Base-by-base conservation (phyloP, 2,888 invertebrate genomes). In the Synergus japonicus region DNA sequence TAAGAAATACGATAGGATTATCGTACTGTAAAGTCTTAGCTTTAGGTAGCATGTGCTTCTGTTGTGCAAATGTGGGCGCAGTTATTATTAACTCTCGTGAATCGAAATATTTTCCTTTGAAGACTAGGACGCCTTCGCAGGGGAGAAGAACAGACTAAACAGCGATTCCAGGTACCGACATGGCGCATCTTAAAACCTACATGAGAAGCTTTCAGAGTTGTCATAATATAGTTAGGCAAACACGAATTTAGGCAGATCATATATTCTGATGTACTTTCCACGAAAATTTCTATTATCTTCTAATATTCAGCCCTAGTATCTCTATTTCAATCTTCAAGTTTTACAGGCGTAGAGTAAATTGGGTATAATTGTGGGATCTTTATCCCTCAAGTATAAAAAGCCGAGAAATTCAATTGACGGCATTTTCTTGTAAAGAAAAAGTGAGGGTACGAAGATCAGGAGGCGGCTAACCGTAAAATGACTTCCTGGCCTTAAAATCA, bases 141-240 rank as follows among this genome's bases (percentile, higher is more conserved):
- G 80, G 69, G 69, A 43, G 67, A 88, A 90, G 67, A 88, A 90
- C 89, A 89, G 88, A 89, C 87, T 86, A 87, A 90, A 89, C 89
- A 90, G 84, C 86, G 81, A 78, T 90, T 89, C 89, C 86, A 88
- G 88, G 90, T 90, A 90, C 80, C 85, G 84, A 49, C 58, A 76
- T 58, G 66, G 41, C 49, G 49, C 41, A 73, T 73, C 73, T 73
- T 54, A 29, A 15, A 73, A 54, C 37, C 54, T 29, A 73, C 46
- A 15, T 9, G 73, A 12, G 29, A 73, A 73, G n/a, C 44, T 73
- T 37, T 67, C 49, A 46, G 49, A 46, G 49, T 15, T 29, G n/a
- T n/a, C 22, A 37, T 73, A 54, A 73, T 73, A 73, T 54, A 54
- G 44, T 22, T 44, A 44, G 67, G 44, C 44, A 67, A 67, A 67